Evolutionary conservation across 2,113 vertebrate genomes (phyloP).

Genomic region (Hippoglossus stenolepis): DNA sequence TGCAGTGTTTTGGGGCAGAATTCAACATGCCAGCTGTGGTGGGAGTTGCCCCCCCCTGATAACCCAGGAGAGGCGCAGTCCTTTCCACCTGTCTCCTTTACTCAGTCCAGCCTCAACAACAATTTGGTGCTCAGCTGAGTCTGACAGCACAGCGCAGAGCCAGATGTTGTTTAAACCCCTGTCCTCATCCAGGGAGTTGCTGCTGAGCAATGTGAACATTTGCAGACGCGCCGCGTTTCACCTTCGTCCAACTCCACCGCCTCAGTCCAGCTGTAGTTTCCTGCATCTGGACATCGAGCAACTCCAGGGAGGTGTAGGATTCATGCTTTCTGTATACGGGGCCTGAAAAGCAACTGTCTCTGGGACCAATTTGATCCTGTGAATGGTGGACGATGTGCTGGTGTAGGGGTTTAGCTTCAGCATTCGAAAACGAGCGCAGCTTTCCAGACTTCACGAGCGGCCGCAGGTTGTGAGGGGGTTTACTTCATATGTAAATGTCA

Average conservation of each 20-base stretch:
- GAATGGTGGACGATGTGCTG: too few relatives aligned
- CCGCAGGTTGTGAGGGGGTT: too few relatives aligned
- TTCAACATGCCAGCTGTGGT: slow-evolving; percentile 10
- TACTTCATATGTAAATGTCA: too few relatives aligned
- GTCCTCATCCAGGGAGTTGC: background rate
- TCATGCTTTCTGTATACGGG: too few relatives aligned
- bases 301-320: too few relatives aligned
- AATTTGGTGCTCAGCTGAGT: slow-evolving; percentile 9
- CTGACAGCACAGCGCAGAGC: slow-evolving; percentile 23
- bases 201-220: background rate
- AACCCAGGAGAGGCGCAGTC: background rate
- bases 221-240: background rate
- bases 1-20: background rate
- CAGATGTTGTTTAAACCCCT: slow-evolving; percentile 36
- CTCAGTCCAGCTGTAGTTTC: background rate
- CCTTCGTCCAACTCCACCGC: too few relatives aligned
- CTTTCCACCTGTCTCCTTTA: background rate
- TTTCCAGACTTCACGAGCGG: too few relatives aligned
- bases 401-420: too few relatives aligned
- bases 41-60: background rate
- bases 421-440: too few relatives aligned
- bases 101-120: background rate
- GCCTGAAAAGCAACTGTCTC: background rate
- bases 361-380: too few relatives aligned
- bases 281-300: background rate